Conservation (phyloP, 2,113 vertebrate genomes). For the Equus quagga region DNA sequence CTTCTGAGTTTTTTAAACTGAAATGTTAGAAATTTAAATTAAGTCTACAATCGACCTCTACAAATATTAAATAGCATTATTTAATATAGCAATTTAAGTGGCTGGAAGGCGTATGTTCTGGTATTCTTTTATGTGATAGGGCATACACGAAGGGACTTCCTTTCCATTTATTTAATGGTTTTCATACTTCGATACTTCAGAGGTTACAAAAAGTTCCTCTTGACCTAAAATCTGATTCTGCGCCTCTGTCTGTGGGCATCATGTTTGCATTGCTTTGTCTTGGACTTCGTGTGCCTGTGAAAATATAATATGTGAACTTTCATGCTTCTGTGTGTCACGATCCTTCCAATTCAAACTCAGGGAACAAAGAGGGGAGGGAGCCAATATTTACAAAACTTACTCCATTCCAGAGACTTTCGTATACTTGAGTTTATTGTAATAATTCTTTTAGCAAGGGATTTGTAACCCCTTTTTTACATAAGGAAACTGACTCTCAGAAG, state of each 20-base stretch:
- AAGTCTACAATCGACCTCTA: background rate
- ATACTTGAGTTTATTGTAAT: background rate
- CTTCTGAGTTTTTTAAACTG: background rate
- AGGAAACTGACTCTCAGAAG: background rate
- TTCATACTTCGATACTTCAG: background rate
- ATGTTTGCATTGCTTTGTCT: background rate
- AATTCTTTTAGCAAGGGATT: background rate
- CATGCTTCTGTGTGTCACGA: background rate
- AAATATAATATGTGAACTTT: background rate
- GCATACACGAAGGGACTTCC: background rate
- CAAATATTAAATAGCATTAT: background rate
- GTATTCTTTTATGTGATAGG: background rate
- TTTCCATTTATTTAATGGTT: background rate
- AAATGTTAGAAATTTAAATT: background rate
- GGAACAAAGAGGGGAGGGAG: background rate
- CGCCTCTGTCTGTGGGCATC: background rate
- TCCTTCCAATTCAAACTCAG: background rate
- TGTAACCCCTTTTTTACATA: background rate
- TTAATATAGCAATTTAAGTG: background rate
- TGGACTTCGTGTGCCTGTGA: background rate
- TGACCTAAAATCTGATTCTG: background rate
- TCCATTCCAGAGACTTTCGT: background rate
- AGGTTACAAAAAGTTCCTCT: background rate
- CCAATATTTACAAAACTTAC: background rate
- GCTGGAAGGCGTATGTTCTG: background rate